phyloP scores from a whole-genome alignment of 2,113 vertebrate genomes.

The Boulengeromyrus knoepffleri region DNA sequence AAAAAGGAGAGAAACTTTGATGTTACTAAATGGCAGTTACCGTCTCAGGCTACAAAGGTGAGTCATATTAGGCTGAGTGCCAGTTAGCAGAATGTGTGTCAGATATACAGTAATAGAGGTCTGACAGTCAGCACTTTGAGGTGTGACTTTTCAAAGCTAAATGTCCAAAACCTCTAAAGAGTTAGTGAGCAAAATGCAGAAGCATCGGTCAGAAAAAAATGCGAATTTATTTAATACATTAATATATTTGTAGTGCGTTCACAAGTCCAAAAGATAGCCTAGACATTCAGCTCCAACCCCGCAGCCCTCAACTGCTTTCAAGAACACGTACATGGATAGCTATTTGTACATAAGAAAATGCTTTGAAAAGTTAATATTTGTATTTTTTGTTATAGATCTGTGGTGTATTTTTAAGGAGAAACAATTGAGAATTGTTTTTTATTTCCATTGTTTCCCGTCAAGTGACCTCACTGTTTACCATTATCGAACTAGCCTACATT shows the following conservation, averaged over 20 bases:
- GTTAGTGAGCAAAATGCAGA: background rate
- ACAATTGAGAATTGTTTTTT: background rate
- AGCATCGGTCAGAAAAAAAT: background rate
- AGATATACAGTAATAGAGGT: background rate
- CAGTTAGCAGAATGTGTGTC: background rate
- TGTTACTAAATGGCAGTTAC: background rate
- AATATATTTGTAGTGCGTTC: background rate
- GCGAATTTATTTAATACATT: background rate
- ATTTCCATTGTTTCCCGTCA: background rate
- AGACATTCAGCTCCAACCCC: background rate
- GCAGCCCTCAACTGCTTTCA: background rate
- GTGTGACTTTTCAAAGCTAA: background rate
- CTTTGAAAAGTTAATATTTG: background rate
- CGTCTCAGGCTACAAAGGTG: background rate
- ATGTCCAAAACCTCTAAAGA: background rate
- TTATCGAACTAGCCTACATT: background rate
- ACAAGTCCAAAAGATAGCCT: background rate
- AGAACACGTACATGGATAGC: background rate
- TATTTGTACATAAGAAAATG: background rate
- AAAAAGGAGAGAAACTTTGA: background rate
- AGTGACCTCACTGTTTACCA: background rate
- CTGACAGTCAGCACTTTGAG: background rate
- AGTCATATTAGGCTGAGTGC: background rate
- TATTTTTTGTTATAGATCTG: background rate
- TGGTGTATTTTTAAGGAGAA: background rate